phyloP scores from a whole-genome alignment of 1,140 invertebrate species.

The Scaptomyza hsui region DNA sequence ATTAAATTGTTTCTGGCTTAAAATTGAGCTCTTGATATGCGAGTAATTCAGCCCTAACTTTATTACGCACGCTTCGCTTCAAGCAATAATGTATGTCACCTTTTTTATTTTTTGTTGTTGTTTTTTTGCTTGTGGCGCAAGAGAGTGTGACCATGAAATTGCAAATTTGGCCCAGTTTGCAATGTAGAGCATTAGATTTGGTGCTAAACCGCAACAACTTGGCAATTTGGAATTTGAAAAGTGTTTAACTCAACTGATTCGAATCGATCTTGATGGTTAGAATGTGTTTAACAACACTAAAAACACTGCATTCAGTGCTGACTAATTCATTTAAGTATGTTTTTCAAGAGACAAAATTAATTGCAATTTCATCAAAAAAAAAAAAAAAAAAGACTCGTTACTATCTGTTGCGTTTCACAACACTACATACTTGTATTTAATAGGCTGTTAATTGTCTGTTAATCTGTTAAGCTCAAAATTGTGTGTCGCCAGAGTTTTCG shows the following conservation, averaged over 20 bases:
- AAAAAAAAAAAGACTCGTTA: too few relatives aligned
- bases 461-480: background rate
- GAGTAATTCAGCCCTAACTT: constrained; percentile 26
- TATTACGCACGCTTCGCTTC: constrained; percentile 19
- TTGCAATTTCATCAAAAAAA: too few relatives aligned
- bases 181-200: constrained; percentile 25
- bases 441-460: constrained; percentile 3
- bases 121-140: constrained; percentile 11
- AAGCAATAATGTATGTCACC: constrained; percentile 25
- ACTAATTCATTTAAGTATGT: too few relatives aligned
- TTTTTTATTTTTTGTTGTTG: too few relatives aligned
- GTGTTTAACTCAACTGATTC: too few relatives aligned
- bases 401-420: background rate
- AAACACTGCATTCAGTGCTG: too few relatives aligned
- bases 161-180: constrained; percentile 14
- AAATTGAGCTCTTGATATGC: constrained; percentile 18
- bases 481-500: background rate
- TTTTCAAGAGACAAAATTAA: too few relatives aligned
- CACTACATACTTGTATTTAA: background rate
- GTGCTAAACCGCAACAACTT: background rate
- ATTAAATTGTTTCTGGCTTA: constrained; percentile 3
- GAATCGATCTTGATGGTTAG: too few relatives aligned
- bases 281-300: too few relatives aligned
- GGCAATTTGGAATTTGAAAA: too few relatives aligned
- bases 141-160: constrained; percentile 28